Base-by-base conservation (phyloP, 2,113 vertebrate species). In the Edolisoma coerulescens region DNA sequence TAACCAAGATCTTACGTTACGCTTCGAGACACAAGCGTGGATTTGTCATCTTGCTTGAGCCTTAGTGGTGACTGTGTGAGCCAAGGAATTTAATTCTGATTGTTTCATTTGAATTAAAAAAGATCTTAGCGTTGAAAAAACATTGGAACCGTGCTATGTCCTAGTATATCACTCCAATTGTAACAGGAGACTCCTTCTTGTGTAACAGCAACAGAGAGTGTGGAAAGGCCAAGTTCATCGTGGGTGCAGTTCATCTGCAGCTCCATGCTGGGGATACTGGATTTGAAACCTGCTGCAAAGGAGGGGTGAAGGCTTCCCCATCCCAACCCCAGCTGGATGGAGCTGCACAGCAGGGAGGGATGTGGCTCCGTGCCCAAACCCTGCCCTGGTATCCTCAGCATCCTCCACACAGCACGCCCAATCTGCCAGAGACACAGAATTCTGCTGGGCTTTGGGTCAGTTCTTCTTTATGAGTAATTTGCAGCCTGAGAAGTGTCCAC, bases 1-100 rank as follows among this genome's bases (percentile, higher is more conserved):
- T 96, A 96, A 94, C 91, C 7, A 14, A 93, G 93, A 83, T 88
- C 93, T 97, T 97, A 30, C 35, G 92, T 97, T 96, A 92, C 90
- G 76, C 92, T 91, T 35, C 3, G 20, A 95, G 92, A 89, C 71
- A 91, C 77, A 52, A 92, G 97, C 32, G 70, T 21, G 83, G 96
- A 94, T 95, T 96, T 98, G 97, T 96, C 97, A 96, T 88, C 71
- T 89, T 96, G 91, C 95, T 95, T 27, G 77, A 97, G 97, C 95
- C 90, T 97, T 89, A 97, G 95, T 91, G 97, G 84, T 86, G 88
- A 95, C 81, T 74, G 85, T 52, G 71, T 7, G 96, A 97, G 96
- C 33, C 88, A 95, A 97, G 95, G 95, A 97, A 97, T 97, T 96
- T 92, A 96, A 95, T 98, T 96, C 93, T 90, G 84, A 96, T 78